These are phyloP conservation scores for Gorsachius magnificus DNA, from an alignment of 2,797 vertebrate species.

Conservation along the genomic window DNA sequence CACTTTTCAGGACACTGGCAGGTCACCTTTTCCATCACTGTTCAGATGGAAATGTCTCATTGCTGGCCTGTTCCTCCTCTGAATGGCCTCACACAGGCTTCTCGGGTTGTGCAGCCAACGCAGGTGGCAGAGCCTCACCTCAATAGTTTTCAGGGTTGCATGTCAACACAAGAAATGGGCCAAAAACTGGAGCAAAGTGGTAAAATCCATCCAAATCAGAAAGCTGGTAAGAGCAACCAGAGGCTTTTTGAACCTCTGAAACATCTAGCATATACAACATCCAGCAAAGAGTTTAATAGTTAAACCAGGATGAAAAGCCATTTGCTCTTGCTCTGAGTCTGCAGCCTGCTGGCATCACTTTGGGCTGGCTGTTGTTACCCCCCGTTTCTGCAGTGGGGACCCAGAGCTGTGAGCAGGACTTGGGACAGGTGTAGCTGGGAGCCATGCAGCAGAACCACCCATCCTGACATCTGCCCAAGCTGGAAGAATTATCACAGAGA, in stretches of 20 bases:
- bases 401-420: background rate
- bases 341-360: background rate
- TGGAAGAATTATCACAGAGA: background rate
- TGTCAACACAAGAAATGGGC: background rate
- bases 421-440: fast-evolving
- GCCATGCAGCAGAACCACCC: fast-evolving
- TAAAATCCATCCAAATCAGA: background rate
- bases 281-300: background rate
- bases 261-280: background rate
- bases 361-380: background rate
- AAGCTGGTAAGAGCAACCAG: background rate
- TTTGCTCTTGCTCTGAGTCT: background rate
- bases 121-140: background rate
- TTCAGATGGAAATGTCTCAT: background rate
- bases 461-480: fast-evolving
- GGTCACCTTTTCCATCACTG: background rate
- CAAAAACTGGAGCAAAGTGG: background rate
- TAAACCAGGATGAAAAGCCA: background rate
- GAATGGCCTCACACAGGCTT: background rate
- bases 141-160: background rate
- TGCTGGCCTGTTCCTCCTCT: background rate
- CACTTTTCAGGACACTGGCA: background rate
- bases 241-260: background rate
- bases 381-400: fast-evolving
- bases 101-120: fast-evolving